phyloP scores from a whole-genome alignment of 2,797 vertebrate species.

The Melanotaenia parkinsoni region DNA sequence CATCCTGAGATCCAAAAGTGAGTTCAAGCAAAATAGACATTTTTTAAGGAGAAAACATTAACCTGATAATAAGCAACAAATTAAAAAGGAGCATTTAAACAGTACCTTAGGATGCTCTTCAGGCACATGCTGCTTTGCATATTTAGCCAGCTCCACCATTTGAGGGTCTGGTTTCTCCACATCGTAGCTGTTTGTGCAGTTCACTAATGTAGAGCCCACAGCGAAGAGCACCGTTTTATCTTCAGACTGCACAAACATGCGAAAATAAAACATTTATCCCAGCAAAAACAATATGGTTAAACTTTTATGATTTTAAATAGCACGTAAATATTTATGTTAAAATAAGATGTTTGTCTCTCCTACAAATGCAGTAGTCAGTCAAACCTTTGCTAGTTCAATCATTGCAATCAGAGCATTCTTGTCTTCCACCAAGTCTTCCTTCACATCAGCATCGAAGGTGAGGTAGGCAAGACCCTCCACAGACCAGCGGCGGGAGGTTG shows the following conservation, averaged over 20 bases:
- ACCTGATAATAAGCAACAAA: not conserved
- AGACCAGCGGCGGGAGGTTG: slow-evolving; percentile 92
- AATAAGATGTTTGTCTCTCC: not conserved
- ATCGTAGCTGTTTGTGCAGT: slow-evolving; percentile 98
- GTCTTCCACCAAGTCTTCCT: slow-evolving; percentile 95
- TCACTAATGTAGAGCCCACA: slow-evolving; percentile 93
- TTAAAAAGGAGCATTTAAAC: not conserved
- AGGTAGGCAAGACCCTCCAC: slow-evolving; percentile 98
- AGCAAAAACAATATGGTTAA: not conserved
- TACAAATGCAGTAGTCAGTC: not conserved
- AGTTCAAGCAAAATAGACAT: not conserved
- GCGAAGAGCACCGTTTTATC: slow-evolving; percentile 96
- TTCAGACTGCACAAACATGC: slow-evolving; percentile 84
- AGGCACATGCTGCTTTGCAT: slow-evolving; percentile 96
- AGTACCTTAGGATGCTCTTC: slow-evolving; percentile 97
- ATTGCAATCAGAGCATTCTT: slow-evolving; percentile 91
- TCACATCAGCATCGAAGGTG: slow-evolving; percentile 96
- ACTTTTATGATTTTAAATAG: not conserved
- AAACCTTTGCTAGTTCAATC: slow-evolving; percentile 93
- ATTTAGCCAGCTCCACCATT: slow-evolving; percentile 97
- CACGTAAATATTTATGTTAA: not conserved
- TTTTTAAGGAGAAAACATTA: not conserved
- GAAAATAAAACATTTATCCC: slow-evolving; percentile 5
- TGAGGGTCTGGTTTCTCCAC: slow-evolving; percentile 94
- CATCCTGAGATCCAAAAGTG: slow-evolving; percentile 83